Evolutionary conservation across 2,113 vertebrate species (phyloP).

Genomic region (Malurus cyaneus): DNA sequence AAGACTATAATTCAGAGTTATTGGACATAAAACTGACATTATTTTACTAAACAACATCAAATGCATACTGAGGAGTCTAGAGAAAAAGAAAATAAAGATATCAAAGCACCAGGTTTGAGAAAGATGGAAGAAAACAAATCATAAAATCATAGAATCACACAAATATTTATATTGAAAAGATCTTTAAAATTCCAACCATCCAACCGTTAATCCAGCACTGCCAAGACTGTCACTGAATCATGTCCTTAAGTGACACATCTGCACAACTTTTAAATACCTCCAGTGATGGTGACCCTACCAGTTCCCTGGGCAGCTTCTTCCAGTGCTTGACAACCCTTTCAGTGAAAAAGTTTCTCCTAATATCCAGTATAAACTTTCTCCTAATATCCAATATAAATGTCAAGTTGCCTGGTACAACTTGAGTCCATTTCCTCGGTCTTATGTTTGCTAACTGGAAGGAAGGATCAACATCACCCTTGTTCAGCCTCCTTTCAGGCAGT

Average conservation of each 20-base stretch:
- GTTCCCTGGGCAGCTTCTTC: background rate
- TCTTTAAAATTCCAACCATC: background rate
- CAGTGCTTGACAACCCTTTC: background rate
- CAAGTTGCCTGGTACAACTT: background rate
- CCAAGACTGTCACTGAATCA: background rate
- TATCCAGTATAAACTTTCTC: background rate
- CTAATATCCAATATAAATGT: background rate
- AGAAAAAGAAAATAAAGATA: background rate
- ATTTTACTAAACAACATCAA: background rate
- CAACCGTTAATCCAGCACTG: background rate
- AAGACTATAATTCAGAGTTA: background rate
- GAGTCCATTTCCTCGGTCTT: background rate
- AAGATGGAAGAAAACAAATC: background rate
- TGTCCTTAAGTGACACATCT: rapidly evolving
- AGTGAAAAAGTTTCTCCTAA: background rate
- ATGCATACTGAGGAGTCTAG: background rate
- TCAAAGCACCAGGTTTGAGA: background rate
- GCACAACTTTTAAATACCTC: rapidly evolving
- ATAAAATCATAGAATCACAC: background rate
- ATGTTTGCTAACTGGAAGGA: background rate
- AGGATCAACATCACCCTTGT: background rate
- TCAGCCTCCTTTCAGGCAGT: background rate
- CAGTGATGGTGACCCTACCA: background rate
- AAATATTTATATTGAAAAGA: background rate
- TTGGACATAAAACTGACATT: background rate